These are phyloP conservation scores for Thamnophis elegans DNA, from an alignment of 2,797 vertebrate genomes.

Conservation along the genomic window DNA sequence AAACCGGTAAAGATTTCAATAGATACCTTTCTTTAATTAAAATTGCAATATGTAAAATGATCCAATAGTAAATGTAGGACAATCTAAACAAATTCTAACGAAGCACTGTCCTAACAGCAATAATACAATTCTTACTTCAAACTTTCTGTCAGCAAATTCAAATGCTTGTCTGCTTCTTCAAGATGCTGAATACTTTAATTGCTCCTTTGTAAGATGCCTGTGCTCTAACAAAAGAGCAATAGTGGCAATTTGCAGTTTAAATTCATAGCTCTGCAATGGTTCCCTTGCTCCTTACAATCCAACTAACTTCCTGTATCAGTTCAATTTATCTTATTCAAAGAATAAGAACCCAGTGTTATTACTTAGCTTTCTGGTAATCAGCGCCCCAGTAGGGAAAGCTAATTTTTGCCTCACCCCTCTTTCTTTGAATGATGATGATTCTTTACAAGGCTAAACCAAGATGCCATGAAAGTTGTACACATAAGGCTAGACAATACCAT, in stretches of 20 bases:
- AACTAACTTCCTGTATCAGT: not conserved
- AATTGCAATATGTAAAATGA: not conserved
- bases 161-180: not conserved
- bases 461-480: not conserved
- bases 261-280: not conserved
- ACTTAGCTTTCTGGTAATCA: not conserved
- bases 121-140: not conserved
- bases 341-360: not conserved
- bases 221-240: not conserved
- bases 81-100: not conserved
- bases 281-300: not conserved
- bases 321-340: not conserved
- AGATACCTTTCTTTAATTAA: not conserved
- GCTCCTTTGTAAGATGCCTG: not conserved
- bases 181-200: not conserved
- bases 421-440: not conserved
- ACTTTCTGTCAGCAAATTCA: not conserved
- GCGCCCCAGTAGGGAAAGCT: not conserved
- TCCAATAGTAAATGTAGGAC: not conserved
- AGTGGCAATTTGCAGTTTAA: not conserved
- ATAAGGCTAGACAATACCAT: not conserved
- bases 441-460: not conserved
- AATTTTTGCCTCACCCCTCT: not conserved
- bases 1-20: not conserved
- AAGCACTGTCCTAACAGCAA: not conserved